Base-by-base conservation (phyloP, 2,797 vertebrate species). In the Chrysolophus pictus region DNA sequence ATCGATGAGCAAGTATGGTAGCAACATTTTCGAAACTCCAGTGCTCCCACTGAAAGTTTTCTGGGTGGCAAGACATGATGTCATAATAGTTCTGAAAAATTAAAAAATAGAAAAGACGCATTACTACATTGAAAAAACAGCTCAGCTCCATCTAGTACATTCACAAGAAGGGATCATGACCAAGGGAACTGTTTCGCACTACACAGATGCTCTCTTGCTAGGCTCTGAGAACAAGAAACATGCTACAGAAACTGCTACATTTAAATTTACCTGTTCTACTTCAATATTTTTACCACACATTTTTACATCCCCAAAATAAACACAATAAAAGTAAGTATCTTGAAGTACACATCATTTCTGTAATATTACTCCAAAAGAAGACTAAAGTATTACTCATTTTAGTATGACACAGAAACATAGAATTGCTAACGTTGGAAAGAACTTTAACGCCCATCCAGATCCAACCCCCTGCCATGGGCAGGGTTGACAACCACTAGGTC, bases 21-120 rank as follows among this genome's bases (percentile, higher is more conserved):
- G 98, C 98, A 23, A 99, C 96, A 33, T 98, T 98, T 98, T 99
- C 99, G 96, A 99, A 98, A 91, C 99, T 99, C 99, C 99, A 99
- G 88, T 88, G 96, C 72, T 98, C 97, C 99, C 99, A 99, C 77
- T 98, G 98, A 21, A 97, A 98, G 37, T 98, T 98, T 62, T 99
- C 99, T 5, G 98, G 97, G 96, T 99, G 99, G 75, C 96, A 87
- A 29, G 97, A 95, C 99, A 99, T 99, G 96, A 99, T 93, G 84
- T 99, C 98, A 93, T 98, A 98, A 92, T 99, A 99, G 97, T 99
- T 99, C 99, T 99, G 97, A 83, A 97, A 96, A 85, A 83, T 62
- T 28, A 18, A 73, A 47, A 42, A 53, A 71, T 2, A 88, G 19
- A 91, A 73, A 62, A 46, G 16, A 35, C 2, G 2, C 18, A 59